Evolutionary conservation across 2,888 invertebrate species (phyloP), one percentile per base, ranked within the genome.

Genomic region (Parnassius smintheus): DNA sequence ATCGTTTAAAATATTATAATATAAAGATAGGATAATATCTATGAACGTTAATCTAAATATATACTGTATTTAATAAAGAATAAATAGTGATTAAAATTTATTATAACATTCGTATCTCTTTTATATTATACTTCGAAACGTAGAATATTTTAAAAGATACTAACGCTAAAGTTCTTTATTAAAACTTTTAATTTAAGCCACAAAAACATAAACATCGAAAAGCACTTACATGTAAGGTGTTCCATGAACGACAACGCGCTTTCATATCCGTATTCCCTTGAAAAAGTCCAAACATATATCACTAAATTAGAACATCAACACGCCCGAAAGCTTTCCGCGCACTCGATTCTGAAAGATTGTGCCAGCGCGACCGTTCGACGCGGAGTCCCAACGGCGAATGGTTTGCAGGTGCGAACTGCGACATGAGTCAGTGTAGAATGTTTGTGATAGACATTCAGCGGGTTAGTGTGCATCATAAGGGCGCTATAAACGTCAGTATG

Each of bases 271-370:
- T 22, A 35, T 35, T 50, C 11, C 41, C 7, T 9, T 46, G 22
- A 35, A 52, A 56, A 51, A 56, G 63, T 59, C 50, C 59, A 45
- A 56, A 56, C 56, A 48, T 52, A 56, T 42, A 59, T 56, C 63
- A 64, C 63, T 56, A 18, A 45, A 56, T 63, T 35, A 51, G 11
- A 61, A 63, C 56, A 63, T 55, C 44, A 57, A 56, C 63, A 63
- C 63, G 63, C 56, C 48, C 11, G 56, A 54, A 56, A 56, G 45
- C 55, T 49, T 22, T 55, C 44, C 45, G 54, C 57, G 56, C 62
- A 62, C 63, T 59, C 63, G 55, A 59, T 58, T 46, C 46, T 22
- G 25, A 11, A 51, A n/a, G 22, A 12, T 35, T 13, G 56, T 35
- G 4, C 8, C 49, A 35, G 41, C 58, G 41, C 63, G 42, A 46